Evolutionary conservation across 2,113 vertebrate genomes (phyloP).

Genomic region (Pelecanoides urinatrix): DNA sequence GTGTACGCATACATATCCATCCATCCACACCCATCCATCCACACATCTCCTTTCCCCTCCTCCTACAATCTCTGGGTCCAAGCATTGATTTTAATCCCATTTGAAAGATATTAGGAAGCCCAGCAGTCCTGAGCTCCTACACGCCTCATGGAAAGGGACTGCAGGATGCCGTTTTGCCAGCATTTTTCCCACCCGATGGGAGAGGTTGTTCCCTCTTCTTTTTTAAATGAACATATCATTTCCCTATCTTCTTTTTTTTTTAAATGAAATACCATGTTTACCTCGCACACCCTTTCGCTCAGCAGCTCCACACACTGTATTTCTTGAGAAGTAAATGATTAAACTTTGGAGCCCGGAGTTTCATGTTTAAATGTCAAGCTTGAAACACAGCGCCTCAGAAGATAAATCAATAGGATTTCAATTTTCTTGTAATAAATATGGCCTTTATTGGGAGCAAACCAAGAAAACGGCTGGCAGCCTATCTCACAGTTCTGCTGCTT

Average conservation of each 20-base stretch:
- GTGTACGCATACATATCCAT: fast-evolving
- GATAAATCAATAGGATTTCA: constrained; percentile 59
- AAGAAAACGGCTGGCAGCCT: neutral
- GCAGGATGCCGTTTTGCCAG: fast-evolving
- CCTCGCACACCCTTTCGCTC: neutral
- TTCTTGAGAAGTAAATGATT: constrained; percentile 56
- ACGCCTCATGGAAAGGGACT: neutral
- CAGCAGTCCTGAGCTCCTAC: neutral
- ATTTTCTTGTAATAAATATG: constrained; percentile 64
- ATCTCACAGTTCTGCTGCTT: neutral
- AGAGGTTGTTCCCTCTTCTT: neutral
- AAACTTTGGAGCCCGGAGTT: constrained; percentile 14
- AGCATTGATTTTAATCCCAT: neutral
- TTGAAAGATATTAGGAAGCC: neutral
- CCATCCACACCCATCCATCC: neutral
- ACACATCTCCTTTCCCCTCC: neutral
- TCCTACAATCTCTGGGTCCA: neutral
- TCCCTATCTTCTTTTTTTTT: neutral
- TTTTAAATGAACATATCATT: neutral
- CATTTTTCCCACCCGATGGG: neutral
- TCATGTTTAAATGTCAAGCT: constrained; percentile 68
- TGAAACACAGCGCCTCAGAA: constrained; percentile 47
- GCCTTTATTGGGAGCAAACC: constrained; percentile 52
- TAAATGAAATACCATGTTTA: neutral
- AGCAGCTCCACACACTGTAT: neutral